A percentile compares a stretch with the other conserved stretches of the same genome.
These are phyloP conservation scores for Calameuta idolon DNA, from an alignment of 2,888 invertebrate genomes.

Conservation along the genomic window DNA sequence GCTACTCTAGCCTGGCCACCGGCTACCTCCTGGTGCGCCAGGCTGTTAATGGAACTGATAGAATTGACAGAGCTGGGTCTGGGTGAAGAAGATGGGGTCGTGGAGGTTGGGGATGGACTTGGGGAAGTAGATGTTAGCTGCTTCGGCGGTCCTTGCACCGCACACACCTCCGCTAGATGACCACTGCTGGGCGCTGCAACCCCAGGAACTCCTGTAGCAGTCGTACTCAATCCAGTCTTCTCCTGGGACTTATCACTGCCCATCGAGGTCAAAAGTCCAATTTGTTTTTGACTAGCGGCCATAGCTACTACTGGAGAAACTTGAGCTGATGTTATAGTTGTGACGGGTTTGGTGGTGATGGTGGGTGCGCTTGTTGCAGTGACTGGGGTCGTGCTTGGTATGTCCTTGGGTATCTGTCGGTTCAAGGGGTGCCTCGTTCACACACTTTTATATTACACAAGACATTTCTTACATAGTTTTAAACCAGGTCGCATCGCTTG, in stretches of 20 bases:
- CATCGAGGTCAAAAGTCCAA: conserved; percentile 57
- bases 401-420: conserved; percentile 73
- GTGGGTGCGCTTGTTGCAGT: conserved; percentile 66
- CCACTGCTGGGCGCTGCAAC: conserved; percentile 55
- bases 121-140: conserved; percentile 65
- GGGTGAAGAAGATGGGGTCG: conserved; percentile 61
- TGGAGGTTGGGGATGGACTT: conserved; percentile 59
- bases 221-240: conserved; percentile 51
- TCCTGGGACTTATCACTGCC: conserved; percentile 52
- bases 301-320: conserved; percentile 58
- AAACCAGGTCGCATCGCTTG: not conserved
- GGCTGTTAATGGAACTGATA: conserved; percentile 58
- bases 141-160: conserved; percentile 66
- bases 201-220: conserved; percentile 62
- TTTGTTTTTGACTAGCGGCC: conserved; percentile 58
- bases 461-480: not conserved
- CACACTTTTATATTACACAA: conserved; percentile 45
- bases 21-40: conserved; percentile 54
- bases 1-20: conserved; percentile 54
- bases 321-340: conserved; percentile 55
- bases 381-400: conserved; percentile 66
- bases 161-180: conserved; percentile 67
- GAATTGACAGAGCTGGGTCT: conserved; percentile 59
- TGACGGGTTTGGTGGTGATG: conserved; percentile 63
- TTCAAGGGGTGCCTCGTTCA: conserved; percentile 65